A percentile compares a stretch with the other conserved stretches of the same genome.
Conservation (phyloP, 2,797 vertebrate species). For the Tympanoctomys barrerae region DNA sequence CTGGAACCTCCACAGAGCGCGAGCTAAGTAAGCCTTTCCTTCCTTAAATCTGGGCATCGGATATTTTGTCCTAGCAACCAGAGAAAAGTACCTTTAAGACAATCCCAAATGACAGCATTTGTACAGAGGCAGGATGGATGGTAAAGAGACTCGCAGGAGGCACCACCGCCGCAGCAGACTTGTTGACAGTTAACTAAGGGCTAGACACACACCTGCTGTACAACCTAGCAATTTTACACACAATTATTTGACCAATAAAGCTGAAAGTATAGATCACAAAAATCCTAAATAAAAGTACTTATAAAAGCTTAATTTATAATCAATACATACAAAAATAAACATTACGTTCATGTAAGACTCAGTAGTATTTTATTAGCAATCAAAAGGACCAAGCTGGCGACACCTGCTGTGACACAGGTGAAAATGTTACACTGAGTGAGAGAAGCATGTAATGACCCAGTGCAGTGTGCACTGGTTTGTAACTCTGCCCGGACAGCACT, state of each 20-base stretch:
- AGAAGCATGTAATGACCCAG: neutral
- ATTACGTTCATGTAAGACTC: neutral
- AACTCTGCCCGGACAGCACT: neutral
- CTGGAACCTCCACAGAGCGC: too few species aligned
- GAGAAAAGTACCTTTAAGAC: too few species aligned
- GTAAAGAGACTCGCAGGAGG: neutral
- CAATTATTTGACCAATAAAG: neutral
- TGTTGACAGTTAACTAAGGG: neutral
- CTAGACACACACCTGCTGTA: neutral
- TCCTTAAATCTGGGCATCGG: too few species aligned
- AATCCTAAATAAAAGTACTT: neutral
- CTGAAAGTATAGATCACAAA: neutral
- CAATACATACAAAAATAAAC: neutral
- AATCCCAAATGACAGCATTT: neutral
- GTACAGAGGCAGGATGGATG: neutral
- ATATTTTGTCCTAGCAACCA: too few species aligned
- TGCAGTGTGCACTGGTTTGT: neutral
- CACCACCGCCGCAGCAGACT: too few species aligned
- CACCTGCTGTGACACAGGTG: neutral
- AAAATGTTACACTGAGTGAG: neutral
- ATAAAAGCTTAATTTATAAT: neutral
- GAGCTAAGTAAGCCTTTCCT: too few species aligned
- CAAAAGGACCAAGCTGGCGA: neutral
- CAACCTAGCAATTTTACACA: neutral
- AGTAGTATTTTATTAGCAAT: neutral